Evolutionary conservation across 2,888 invertebrate genomes (phyloP), one percentile per base, ranked within the genome.

Genomic region (Barypeithes pellucidus): DNA sequence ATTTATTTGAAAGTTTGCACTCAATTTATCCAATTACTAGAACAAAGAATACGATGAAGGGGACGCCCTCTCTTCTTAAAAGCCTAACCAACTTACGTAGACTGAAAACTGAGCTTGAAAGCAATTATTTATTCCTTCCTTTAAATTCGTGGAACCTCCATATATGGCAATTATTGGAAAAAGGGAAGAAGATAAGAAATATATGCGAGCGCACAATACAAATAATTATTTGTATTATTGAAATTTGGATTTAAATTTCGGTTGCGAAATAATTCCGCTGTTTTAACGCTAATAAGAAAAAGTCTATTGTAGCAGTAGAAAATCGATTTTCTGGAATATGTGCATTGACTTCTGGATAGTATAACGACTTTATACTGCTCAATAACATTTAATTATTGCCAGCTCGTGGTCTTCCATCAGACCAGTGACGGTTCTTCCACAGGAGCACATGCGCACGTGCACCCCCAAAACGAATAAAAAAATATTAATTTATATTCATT

Each of bases 71-170:
- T 18, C 65, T 29, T 47, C 33, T 16, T 14, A 52, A 36, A 52
- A 39, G 22, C 43, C 47, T 12, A 22, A 50, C 22, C 22, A n/a
- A 22, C 50, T 22, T 5, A 50, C 22, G 22, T 50, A 50, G 12
- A 41, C 18, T 24, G 54, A 63, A 70, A 63, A 65, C 45, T 65
- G 70, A 70, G 54, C 63, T 36, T 11, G 18, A 36, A 45, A 59
- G 63, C 70, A 70, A 70, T 70, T 70, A 70, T 70, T 70, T 70
- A 70, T 70, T 70, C 70, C 63, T 70, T 45, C 59, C 57, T 70
- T 57, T 41, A 65, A 65, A 20, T 59, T 18, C 24, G 8, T 47
- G 20, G 70, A 57, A 65, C 63, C 57, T 57, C 57, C 36, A 70
- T 70, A 70, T 70, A 70, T 45, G 70, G 57, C 70, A 70, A 70